Base-by-base conservation (phyloP, 2,888 invertebrate genomes). In the Cantharis rustica region DNA sequence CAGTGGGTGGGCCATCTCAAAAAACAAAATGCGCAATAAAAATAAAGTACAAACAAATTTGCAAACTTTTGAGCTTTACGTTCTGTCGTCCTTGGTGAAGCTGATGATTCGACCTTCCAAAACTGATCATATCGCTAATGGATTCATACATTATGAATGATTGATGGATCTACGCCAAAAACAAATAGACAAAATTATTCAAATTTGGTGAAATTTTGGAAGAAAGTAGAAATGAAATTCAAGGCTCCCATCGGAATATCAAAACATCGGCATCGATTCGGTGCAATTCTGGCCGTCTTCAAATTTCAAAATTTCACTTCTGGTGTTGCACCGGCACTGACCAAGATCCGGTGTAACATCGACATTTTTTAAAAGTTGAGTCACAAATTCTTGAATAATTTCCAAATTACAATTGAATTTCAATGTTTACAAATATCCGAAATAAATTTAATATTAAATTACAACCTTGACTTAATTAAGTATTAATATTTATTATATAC, bases 391-490 rank as follows among this genome's bases (percentile, higher is more conserved):
- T 11, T 11, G 47, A n/a, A 47, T 7, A 47, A 47, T 47, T 47
- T n/a, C 47, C n/a, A 47, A 47, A 31, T 31, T 31, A 13, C 13
- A 11, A 13, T 31, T 13, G 13, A 27, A 47, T 47, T 47, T 47
- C n/a, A 47, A n/a, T n/a, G 47, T 47, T 47, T 47, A 47, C 47
- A 47, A 47, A 47, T 47, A 47, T 47, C 47, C 47, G 47, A 47
- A 47, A 47, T 26, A 31, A 69, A 69, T 69, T 27, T 23, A 61
- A 61, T 70, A 26, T 62, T 4, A 62, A 11, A 11, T 26, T n/a
- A 16, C 2, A 62, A 16, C 70, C 70, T 71, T 71, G 70, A 62
- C 62, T 71, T 62, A 62, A 71, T 62, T 71, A 62, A 47, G n/a
- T 47, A n/a, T n/a, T n/a, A 47, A 47, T n/a, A 47, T 47, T 1